Evolutionary conservation across 2,113 vertebrate genomes (phyloP).

Genomic region (Gracilinanus agilis): DNA sequence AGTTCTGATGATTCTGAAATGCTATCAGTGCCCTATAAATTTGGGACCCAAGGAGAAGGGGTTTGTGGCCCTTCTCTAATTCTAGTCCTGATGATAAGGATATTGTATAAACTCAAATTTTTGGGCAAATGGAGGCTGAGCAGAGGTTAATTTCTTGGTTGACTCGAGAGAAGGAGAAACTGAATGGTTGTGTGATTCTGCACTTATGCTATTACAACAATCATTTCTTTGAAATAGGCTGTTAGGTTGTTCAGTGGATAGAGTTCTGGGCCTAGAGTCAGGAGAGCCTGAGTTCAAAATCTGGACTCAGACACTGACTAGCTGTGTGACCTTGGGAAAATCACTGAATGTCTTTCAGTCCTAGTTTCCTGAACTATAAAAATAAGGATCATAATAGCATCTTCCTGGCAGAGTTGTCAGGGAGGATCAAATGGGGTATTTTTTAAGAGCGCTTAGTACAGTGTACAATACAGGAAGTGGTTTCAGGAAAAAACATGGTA

Average conservation of each 20-base stretch:
- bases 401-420: not conserved
- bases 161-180: not conserved
- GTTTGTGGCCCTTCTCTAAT: not conserved
- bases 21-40: not conserved
- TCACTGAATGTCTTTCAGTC: not conserved
- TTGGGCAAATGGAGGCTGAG: not conserved
- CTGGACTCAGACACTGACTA: not conserved
- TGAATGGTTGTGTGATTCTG: not conserved
- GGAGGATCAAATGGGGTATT: not conserved
- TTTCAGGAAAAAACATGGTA: not conserved
- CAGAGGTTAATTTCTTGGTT: not conserved
- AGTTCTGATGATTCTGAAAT: not conserved
- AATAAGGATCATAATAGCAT: not conserved
- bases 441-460: not conserved
- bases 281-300: not conserved
- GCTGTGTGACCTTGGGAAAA: not conserved
- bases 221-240: not conserved
- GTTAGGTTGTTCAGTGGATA: not conserved
- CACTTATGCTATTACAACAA: not conserved
- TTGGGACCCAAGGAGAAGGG: not conserved
- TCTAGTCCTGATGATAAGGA: not conserved
- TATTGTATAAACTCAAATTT: not conserved
- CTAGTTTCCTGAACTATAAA: not conserved
- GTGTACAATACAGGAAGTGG: not conserved
- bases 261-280: not conserved